Percentiles rank a stretch among this genome's conserved stretches.
Evolutionary conservation across 1,140 invertebrate species (phyloP).

Genomic region (Drosophila bipectinata): DNA sequence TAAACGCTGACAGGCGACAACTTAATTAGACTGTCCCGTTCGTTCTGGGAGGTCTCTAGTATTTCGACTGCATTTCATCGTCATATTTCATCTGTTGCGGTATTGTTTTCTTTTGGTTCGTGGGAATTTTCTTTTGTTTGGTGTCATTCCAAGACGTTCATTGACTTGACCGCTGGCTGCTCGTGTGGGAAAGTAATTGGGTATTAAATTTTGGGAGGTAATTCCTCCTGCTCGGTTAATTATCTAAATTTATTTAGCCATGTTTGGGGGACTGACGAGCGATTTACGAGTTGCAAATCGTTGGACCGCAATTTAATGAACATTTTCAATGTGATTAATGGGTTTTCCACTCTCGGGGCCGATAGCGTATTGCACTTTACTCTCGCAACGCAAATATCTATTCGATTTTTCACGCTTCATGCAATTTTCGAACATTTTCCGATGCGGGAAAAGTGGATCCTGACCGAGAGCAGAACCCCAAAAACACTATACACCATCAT

Average conservation of each 20-base stretch:
- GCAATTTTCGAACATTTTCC: conserved; percentile 68
- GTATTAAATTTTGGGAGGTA: conserved; percentile 41
- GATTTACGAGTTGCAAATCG: conserved; percentile 69
- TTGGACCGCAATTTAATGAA: conserved; percentile 60
- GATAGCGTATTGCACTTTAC: conserved; percentile 50
- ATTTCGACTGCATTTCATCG: conserved; percentile 32
- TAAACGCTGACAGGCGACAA: conserved; percentile 66
- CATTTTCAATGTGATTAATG: conserved; percentile 71
- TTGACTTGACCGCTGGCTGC: conserved; percentile 53
- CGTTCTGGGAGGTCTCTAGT: conserved; percentile 41
- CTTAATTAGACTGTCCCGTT: conserved; percentile 64
- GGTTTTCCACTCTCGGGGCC: conserved; percentile 62
- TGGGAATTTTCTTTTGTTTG: conserved; percentile 43
- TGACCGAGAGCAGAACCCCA: conserved; percentile 6
- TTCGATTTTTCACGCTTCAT: conserved; percentile 79
- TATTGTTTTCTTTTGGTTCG: neutral
- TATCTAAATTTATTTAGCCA: conserved; percentile 57
- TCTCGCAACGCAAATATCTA: conserved; percentile 56
- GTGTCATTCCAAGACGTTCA: conserved; percentile 61
- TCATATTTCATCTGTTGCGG: conserved; percentile 18
- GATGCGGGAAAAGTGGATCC: neutral
- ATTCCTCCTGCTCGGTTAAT: conserved; percentile 39
- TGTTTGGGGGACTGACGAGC: conserved; percentile 27
- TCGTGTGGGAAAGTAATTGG: conserved; percentile 58
- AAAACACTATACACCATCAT: conserved; percentile 51